Conservation (phyloP, 2,113 vertebrate genomes). For the Heliornis fulica region DNA sequence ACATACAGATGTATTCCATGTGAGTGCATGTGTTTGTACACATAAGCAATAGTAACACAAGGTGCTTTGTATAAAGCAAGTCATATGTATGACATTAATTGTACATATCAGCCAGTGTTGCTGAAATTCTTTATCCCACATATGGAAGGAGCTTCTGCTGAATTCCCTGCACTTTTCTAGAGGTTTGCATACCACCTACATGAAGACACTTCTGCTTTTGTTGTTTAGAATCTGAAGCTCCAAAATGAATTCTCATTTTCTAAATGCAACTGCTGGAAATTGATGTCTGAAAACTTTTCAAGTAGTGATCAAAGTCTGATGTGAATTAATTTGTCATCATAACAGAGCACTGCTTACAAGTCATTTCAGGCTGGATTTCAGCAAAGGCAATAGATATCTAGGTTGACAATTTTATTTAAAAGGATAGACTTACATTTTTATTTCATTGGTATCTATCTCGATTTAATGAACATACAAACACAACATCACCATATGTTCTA, state of each 20-base stretch:
- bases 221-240: conserved; percentile 56
- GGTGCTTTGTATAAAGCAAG: neutral
- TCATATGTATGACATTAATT: conserved; percentile 43
- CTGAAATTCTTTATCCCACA: neutral
- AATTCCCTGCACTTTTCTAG: conserved; percentile 10
- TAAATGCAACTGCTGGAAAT: conserved; percentile 72
- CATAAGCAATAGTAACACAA: neutral
- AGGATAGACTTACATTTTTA: conserved; percentile 77
- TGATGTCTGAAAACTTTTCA: conserved; percentile 76
- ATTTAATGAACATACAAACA: conserved; percentile 83
- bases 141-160: neutral
- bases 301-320: conserved; percentile 77
- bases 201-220: conserved; percentile 57
- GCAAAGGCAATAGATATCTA: conserved; percentile 77
- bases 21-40: neutral
- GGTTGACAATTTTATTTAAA: conserved; percentile 83
- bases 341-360: conserved; percentile 74
- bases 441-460: conserved; percentile 80
- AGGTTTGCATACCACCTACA: conserved; percentile 30
- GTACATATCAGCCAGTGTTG: neutral
- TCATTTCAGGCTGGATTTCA: conserved; percentile 75
- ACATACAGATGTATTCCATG: conserved; percentile 33
- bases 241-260: conserved; percentile 67
- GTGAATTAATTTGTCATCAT: conserved; percentile 83
- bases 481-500: conserved; percentile 80